These are phyloP conservation scores for Coptotermes formosanus DNA, from an alignment of 1,140 invertebrate genomes.

Conservation along the genomic window DNA sequence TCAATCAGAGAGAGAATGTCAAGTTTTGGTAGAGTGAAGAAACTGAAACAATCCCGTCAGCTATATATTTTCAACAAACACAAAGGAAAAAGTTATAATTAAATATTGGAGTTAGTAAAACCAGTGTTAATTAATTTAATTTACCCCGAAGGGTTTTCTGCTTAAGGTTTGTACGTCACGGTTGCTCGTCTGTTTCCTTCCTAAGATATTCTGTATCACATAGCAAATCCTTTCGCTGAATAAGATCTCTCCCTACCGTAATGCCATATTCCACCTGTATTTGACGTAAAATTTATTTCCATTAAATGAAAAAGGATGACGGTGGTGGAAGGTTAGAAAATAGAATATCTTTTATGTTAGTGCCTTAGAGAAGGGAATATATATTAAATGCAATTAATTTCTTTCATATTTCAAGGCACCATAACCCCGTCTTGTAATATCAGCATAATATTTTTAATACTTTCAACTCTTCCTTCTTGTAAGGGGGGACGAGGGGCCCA, in stretches of 20 bases:
- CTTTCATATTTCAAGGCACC: conserved; percentile 23
- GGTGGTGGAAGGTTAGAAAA: not conserved
- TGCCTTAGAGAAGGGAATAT: conserved; percentile 1
- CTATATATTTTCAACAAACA: conserved; percentile 15
- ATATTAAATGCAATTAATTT: conserved; percentile 33
- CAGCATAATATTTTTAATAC: conserved; percentile 33
- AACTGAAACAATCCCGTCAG: not conserved
- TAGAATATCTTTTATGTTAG: conserved; percentile 25
- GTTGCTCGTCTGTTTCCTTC: not conserved
- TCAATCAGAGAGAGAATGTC: not conserved
- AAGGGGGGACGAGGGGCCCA: not conserved
- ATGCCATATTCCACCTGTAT: conserved; percentile 28
- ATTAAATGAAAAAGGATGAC: conserved; percentile 16
- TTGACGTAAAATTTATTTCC: conserved; percentile 29
- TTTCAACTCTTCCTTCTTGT: not conserved
- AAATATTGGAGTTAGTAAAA: conserved; percentile 31
- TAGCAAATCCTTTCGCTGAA: not conserved
- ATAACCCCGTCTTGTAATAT: conserved; percentile 9
- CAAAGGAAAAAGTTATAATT: conserved; percentile 28
- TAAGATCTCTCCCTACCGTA: not conserved
- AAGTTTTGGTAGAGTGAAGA: not conserved
- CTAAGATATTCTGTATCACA: not conserved
- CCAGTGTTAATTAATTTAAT: conserved; percentile 30
- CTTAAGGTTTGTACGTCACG: not conserved
- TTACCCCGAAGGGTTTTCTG: conserved; percentile 26